Base-by-base conservation (phyloP, 2,797 vertebrate genomes). In the Myotis planiceps region DNA sequence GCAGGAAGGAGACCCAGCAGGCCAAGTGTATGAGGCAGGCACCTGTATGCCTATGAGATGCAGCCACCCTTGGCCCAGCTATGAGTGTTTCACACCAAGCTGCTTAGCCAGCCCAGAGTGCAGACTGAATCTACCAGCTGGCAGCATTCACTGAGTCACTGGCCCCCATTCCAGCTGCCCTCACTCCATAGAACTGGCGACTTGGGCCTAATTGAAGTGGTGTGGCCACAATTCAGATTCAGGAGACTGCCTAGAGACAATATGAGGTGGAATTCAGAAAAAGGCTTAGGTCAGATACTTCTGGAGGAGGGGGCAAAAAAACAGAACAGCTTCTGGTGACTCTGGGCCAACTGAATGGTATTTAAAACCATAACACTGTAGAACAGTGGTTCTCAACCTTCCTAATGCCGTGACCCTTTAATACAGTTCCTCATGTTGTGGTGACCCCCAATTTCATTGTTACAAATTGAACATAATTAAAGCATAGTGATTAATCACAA, bases 161-260 rank as follows among this genome's bases (percentile, higher is more conserved):
- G 27, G 76, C 13, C 23, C 21, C 68, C n/a, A 18, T 18, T 69
- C 63, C 25, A 69, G 29, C 15, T 4, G 12, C 49, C 63, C 55
- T 82, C 0, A 0, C 66, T 27, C 66, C 60, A 15, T 9, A 51
- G 90, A 78, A 21, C 9, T 69, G 79, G 91, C 55, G 18, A 74
- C 75, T 2, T 76, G 78, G 81, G 80, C 23, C 47, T 69, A 71
- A 60, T 3, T 49, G 49, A 65, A 63, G 72, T 80, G 45, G 32
- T 16, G 51, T 3, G 6, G 82, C 86, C 39, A 25, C 23, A 84
- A 78, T 81, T 89, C 72, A 51, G 91, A 76, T 42, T 69, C 32
- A 25, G 79, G 69, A 82, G 49, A 76, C 63, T 60, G 75, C 42
- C 51, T 90, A 34, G 87, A 82, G 60, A 92, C 94, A 92, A 68